Evolutionary conservation across 1,140 invertebrate genomes (phyloP).

Genomic region (Lanistes nyassanus): DNA sequence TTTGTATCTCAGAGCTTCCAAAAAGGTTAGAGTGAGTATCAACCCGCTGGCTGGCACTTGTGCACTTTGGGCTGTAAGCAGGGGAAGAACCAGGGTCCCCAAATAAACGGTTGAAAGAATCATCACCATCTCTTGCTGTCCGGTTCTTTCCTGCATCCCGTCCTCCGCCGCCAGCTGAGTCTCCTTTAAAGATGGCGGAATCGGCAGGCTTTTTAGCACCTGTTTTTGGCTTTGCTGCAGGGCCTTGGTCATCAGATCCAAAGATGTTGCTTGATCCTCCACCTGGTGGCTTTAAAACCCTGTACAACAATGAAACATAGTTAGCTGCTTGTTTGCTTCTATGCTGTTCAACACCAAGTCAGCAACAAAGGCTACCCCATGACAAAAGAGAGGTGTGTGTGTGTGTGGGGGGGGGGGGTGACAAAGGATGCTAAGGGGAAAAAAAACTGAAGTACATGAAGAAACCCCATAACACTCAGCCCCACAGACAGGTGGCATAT

Average conservation of each 20-base stretch:
- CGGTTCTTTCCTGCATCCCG: background rate
- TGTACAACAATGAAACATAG: conserved; percentile 46
- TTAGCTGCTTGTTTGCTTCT: background rate
- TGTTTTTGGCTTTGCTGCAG: conserved; percentile 34
- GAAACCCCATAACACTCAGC: no score
- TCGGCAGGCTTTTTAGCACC: background rate
- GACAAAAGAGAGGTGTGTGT: no score
- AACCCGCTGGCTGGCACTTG: conserved; percentile 25
- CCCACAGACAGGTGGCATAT: no score
- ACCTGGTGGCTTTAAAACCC: conserved; percentile 76
- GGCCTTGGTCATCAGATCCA: conserved; percentile 53
- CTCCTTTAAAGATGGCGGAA: no score
- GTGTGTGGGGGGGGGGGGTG: no score
- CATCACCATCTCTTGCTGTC: conserved; percentile 22
- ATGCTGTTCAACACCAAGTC: no score
- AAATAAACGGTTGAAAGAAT: conserved; percentile 17
- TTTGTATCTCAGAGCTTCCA: conserved; percentile 2
- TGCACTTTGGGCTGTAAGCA: conserved; percentile 6
- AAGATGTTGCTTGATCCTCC: conserved; percentile 76
- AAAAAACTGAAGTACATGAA: no score
- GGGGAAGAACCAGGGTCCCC: conserved; percentile 15
- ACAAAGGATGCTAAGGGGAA: no score
- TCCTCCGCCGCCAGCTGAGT: background rate
- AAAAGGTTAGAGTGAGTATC: conserved; percentile 21
- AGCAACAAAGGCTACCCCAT: no score